These are phyloP conservation scores for Taphrorychus bicolor DNA, from an alignment of 2,888 invertebrate species.

Conservation along the genomic window DNA sequence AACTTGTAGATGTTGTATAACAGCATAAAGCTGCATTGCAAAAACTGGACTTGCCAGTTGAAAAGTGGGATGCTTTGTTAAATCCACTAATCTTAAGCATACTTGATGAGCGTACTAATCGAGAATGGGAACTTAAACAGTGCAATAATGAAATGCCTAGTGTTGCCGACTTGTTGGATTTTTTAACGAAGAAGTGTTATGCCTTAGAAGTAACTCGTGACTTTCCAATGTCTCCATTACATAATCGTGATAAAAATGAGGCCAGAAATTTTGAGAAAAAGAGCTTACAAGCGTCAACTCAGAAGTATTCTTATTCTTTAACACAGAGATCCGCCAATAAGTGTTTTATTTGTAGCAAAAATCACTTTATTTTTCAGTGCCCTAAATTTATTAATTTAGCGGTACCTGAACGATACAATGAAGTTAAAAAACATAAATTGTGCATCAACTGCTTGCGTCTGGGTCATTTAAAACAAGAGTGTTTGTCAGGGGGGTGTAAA, in stretches of 20 bases:
- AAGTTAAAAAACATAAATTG: constrained; percentile 15
- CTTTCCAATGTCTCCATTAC: neutral
- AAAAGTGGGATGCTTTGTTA: constrained; percentile 35
- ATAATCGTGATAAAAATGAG: neutral
- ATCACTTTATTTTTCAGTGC: constrained; percentile 12
- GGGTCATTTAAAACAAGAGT: constrained; percentile 11
- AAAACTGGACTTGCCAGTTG: constrained; percentile 10
- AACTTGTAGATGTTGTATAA: constrained; percentile 30
- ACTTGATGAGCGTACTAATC: constrained; percentile 28
- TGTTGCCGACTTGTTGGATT: neutral
- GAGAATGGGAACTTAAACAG: constrained; percentile 5
- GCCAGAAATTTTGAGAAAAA: neutral
- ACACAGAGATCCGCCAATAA: neutral
- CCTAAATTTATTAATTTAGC: constrained; percentile 2
- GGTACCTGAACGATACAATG: neutral
- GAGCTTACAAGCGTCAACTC: neutral
- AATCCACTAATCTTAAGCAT: constrained; percentile 31
- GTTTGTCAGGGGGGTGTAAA: constrained; percentile 8
- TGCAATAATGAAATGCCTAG: neutral
- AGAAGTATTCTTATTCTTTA: neutral
- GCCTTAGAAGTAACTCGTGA: neutral
- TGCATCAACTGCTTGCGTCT: constrained; percentile 20
- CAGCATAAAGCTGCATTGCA: constrained; percentile 30
- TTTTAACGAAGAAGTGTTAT: constrained; percentile 26
- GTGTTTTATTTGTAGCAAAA: neutral